Base-by-base conservation (phyloP, 2,113 vertebrate genomes). In the Sander vitreus region DNA sequence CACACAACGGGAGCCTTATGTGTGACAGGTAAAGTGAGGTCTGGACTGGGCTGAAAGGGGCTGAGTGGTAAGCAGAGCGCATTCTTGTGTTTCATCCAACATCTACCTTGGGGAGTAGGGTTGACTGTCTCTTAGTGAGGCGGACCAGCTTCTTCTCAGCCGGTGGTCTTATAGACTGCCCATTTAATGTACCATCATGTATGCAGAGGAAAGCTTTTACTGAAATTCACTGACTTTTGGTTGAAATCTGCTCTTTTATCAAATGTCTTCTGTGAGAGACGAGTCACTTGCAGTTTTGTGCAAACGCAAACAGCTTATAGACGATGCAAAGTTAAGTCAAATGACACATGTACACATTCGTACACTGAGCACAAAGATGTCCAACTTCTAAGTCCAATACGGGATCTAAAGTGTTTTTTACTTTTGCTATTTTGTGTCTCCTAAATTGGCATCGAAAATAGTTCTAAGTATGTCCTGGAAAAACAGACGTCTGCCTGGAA, bases 11-110 rank as follows among this genome's bases (percentile, higher is more conserved):
- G 43, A 64, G 84, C 88, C 58, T 90, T 91, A 83, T 94, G 86
- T 84, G 71, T 54, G 74, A 79, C 73, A 92, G 87, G 90, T 87
- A 90, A 75, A 69, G 87, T 30, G 82, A 86, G 85, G 87, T 85
- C 45, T 90, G 88, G 73, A 27, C 43, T 2, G 25, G 60, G 25
- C 83, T 73, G 27, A 81, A 74, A 53, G 36, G 70, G 51, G 78
- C 73, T 43, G 81, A 74, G 73, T 4, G 74, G 81, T 67, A 62
- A 66, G 78, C 2, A 0, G 16, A 81, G 85, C 69, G 51, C 85
- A 95, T 95, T 94, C 91, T 94, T 95, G 94, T 57, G 4, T 79
- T 85, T 54, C 68, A 60, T 94, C 93, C 94, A 93, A 85, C 62
- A 73, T 83, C 88, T 63, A 63, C 68, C 67, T 69, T n/a, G 4